Conservation (phyloP, 2,888 invertebrate species). For the Trissolcus japonicus region DNA sequence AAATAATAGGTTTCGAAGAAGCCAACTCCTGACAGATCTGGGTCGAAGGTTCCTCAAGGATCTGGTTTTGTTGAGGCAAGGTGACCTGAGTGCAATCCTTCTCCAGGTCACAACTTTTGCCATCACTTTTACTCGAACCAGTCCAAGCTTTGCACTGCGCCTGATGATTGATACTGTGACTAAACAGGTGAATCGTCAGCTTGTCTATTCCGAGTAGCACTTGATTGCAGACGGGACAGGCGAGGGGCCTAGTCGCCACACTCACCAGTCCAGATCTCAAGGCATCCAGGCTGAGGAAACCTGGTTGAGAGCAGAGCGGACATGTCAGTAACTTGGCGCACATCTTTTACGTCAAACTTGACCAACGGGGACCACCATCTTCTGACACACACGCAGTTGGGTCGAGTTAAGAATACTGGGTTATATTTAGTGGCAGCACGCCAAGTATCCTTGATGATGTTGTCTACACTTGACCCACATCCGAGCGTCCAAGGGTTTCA, state of each 20-base stretch:
- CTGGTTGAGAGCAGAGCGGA: slow-evolving; percentile 86
- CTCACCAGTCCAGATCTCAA: slow-evolving; percentile 84
- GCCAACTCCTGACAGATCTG: slow-evolving; percentile 18
- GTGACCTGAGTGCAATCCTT: slow-evolving; percentile 11
- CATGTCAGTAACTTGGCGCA: slow-evolving; percentile 80
- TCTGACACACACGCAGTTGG: not conserved
- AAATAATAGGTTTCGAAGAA: slow-evolving; percentile 19
- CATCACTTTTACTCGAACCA: not conserved
- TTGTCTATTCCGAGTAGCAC: slow-evolving; percentile 87
- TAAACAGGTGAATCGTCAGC: slow-evolving; percentile 88
- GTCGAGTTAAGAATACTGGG: slow-evolving; percentile 19
- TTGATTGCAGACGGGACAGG: slow-evolving; percentile 88
- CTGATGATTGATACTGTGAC: slow-evolving; percentile 79
- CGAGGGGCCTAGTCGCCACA: slow-evolving; percentile 85
- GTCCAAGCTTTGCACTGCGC: slow-evolving; percentile 59
- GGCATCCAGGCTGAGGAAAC: slow-evolving; percentile 84
- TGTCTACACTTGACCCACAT: slow-evolving; percentile 68
- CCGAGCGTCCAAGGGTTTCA: not conserved
- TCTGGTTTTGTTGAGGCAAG: slow-evolving; percentile 25
- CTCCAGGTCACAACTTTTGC: not conserved
- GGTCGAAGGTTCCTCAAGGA: slow-evolving; percentile 8
- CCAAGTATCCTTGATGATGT: slow-evolving; percentile 57
- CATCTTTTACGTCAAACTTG: slow-evolving; percentile 61
- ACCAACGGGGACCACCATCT: not conserved
- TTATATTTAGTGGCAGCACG: slow-evolving; percentile 63